phyloP scores from a whole-genome alignment of 2,113 vertebrate species.

The Brevimyrus niger region DNA sequence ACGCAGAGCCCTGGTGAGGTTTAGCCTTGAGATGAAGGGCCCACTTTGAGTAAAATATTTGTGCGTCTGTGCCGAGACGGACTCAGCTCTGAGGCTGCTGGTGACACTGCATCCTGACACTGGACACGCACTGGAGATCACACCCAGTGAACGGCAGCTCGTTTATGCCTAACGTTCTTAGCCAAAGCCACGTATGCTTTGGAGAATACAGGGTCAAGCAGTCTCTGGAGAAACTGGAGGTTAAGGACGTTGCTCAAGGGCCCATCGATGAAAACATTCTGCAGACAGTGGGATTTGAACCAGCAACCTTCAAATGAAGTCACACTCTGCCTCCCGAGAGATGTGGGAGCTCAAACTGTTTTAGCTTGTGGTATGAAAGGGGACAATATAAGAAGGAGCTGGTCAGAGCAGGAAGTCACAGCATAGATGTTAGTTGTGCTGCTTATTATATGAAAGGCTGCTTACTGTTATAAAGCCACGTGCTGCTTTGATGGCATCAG shows the following conservation, averaged over 20 bases:
- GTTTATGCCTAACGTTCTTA: neutral
- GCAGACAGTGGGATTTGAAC: neutral
- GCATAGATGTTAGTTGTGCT: neutral
- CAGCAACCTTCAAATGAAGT: neutral
- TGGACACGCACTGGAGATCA: neutral
- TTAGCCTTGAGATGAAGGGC: neutral
- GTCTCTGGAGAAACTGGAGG: too few relatives aligned
- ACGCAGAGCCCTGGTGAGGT: neutral
- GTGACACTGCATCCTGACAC: neutral
- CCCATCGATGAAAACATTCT: neutral
- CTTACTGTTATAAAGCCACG: neutral
- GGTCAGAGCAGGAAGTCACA: neutral
- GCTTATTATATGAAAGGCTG: neutral
- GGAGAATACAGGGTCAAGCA: neutral
- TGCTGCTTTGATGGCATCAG: neutral
- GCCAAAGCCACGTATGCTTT: neutral
- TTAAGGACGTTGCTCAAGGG: neutral
- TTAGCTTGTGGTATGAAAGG: neutral
- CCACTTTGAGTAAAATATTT: neutral
- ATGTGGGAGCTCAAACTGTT: neutral
- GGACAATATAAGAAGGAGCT: neutral
- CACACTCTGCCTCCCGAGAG: neutral
- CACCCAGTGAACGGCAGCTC: too few relatives aligned
- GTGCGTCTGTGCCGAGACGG: neutral
- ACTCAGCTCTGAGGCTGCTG: neutral